Percentiles rank a stretch among this genome's conserved stretches.
These are phyloP conservation scores for Podarcis lilfordi DNA, from an alignment of 2,797 vertebrate species.

Conservation along the genomic window DNA sequence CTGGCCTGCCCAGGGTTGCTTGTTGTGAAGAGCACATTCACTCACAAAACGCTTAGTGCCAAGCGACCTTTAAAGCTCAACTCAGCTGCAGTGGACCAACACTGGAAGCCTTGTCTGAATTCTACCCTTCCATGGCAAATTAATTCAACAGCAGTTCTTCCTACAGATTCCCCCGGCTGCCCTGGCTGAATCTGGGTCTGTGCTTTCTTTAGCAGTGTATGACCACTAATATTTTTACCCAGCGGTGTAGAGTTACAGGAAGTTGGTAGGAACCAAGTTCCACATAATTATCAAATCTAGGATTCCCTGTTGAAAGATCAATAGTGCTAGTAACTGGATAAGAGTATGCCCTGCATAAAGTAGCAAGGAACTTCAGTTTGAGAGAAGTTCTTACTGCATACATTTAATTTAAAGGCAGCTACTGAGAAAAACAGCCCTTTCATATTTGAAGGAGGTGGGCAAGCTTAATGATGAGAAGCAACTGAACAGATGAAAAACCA, in stretches of 20 bases:
- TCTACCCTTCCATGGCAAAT: conserved; percentile 74
- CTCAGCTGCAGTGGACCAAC: conserved; percentile 73
- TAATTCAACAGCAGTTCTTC: conserved; percentile 75
- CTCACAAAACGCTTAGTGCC: conserved; percentile 76
- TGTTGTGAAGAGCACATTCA: conserved; percentile 72
- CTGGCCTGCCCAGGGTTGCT: conserved; percentile 75
- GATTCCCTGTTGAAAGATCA: conserved; percentile 81
- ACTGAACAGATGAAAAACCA: not conserved
- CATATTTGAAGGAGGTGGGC: not conserved
- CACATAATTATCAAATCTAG: conserved; percentile 82
- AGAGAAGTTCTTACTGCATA: not conserved
- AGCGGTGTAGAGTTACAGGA: conserved; percentile 95
- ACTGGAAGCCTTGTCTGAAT: conserved; percentile 78
- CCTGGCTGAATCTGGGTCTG: conserved; percentile 81
- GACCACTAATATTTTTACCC: conserved; percentile 95
- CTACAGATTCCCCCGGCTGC: conserved; percentile 76
- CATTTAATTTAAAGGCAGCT: not conserved
- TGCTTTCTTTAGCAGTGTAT: conserved; percentile 83
- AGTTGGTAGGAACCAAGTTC: conserved; percentile 89
- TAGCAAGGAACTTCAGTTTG: conserved; percentile 15
- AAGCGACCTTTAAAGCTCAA: conserved; percentile 70
- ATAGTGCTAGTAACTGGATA: conserved; percentile 74
- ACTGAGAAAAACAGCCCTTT: not conserved
- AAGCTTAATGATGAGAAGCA: not conserved
- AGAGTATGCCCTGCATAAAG: conserved; percentile 70